Evolutionary conservation across 2,113 vertebrate genomes (phyloP).

Genomic region (Ptychochromis oligacanthus): DNA sequence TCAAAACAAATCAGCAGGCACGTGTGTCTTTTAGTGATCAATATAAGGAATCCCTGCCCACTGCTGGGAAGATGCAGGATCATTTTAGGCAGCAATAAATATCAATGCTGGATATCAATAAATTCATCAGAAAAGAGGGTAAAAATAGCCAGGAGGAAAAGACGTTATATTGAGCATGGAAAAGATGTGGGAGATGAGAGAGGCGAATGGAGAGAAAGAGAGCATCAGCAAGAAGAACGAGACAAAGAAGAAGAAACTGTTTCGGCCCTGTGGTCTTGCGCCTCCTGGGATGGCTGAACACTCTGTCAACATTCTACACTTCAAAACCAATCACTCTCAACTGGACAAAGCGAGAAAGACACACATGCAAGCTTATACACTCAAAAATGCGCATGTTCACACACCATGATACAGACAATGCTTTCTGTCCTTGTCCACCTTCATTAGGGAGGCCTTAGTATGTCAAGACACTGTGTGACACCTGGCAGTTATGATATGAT

Average conservation of each 20-base stretch:
- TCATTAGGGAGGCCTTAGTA: background rate
- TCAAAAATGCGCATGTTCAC: slow-evolving; percentile 24
- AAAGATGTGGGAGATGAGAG: slow-evolving; percentile 43
- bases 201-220: slow-evolving; percentile 29
- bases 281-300: slow-evolving; percentile 72
- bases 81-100: slow-evolving; percentile 77
- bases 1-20: slow-evolving; percentile 68
- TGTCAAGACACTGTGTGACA: slow-evolving; percentile 19
- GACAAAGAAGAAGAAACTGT: slow-evolving; percentile 48
- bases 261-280: slow-evolving; percentile 65
- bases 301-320: slow-evolving; percentile 73
- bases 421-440: slow-evolving; percentile 35
- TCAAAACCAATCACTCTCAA: slow-evolving; percentile 77
- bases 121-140: slow-evolving; percentile 61
- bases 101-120: slow-evolving; percentile 79
- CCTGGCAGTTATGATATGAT: background rate
- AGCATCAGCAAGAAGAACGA: background rate
- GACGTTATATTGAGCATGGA: slow-evolving; percentile 50
- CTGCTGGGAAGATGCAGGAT: slow-evolving; percentile 56
- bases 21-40: slow-evolving; percentile 71
- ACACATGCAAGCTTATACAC: slow-evolving; percentile 17
- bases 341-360: slow-evolving; percentile 49
- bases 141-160: slow-evolving; percentile 47
- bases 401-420: slow-evolving; percentile 16
- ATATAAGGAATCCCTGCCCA: slow-evolving; percentile 69